A percentile compares a stretch with the other conserved stretches of the same genome.
phyloP scores from a whole-genome alignment of 2,113 vertebrate species.

The Carlito syrichta region DNA sequence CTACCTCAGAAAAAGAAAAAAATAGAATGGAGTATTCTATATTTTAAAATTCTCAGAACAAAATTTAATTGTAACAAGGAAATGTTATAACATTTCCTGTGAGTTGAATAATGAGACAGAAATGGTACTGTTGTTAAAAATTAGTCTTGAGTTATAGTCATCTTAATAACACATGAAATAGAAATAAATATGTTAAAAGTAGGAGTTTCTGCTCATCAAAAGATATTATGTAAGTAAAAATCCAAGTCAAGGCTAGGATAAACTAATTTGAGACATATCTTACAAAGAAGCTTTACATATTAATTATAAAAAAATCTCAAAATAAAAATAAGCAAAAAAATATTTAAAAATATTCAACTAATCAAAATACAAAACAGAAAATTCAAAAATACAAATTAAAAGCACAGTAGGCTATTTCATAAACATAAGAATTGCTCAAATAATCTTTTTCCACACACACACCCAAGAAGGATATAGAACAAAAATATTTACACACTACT shows the following conservation, averaged over 20 bases:
- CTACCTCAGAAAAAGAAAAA: neutral
- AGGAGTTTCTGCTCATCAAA: neutral
- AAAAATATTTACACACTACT: neutral
- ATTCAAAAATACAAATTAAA: neutral
- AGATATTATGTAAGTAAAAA: neutral
- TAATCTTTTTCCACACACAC: neutral
- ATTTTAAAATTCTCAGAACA: neutral
- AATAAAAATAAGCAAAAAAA: neutral
- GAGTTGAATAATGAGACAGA: neutral
- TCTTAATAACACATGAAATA: neutral
- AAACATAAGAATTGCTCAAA: neutral
- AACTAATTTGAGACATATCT: neutral
- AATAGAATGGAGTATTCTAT: neutral
- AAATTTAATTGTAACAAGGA: neutral
- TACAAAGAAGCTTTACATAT: neutral
- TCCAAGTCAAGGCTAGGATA: neutral
- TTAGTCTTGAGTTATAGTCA: neutral
- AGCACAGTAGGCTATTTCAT: neutral
- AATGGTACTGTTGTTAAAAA: neutral
- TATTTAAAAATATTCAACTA: neutral
- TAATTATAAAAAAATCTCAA: neutral
- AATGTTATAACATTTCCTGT: neutral
- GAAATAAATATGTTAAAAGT: neutral
- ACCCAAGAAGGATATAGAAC: neutral
- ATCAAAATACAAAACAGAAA: neutral